A percentile compares a stretch with the other conserved stretches of the same genome.
Evolutionary conservation across 2,888 invertebrate species (phyloP).

Genomic region (Coronaproctus castanopsis): DNA sequence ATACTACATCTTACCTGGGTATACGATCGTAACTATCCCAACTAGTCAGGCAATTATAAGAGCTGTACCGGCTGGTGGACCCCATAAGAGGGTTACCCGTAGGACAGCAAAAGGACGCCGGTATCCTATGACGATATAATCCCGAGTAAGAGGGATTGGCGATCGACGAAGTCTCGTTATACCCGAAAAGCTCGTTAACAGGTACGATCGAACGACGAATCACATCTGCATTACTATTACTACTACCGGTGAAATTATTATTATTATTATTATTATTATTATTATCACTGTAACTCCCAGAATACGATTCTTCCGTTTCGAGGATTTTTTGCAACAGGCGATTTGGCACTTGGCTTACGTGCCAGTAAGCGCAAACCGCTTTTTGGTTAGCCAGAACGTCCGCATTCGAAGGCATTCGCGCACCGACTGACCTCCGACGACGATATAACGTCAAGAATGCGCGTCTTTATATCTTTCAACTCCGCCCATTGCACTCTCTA

Average conservation of each 20-base stretch:
- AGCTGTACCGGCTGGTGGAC: conserved; percentile 57
- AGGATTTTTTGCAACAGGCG: not conserved
- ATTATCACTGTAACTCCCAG: too few species aligned
- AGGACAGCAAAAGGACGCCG: conserved; percentile 6
- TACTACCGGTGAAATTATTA: too few species aligned
- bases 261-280: too few species aligned
- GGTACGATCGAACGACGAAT: not conserved
- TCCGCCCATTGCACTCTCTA: not conserved
- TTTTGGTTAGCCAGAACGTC: not conserved
- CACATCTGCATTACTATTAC: too few species aligned
- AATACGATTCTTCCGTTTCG: not conserved
- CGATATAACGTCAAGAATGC: conserved; percentile 23
- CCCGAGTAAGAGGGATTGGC: not conserved
- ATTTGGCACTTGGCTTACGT: conserved; percentile 4
- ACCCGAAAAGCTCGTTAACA: not conserved
- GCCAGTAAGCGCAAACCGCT: not conserved
- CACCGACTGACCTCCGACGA: not conserved
- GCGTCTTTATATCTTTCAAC: conserved; percentile 2
- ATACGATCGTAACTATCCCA: conserved; percentile 83
- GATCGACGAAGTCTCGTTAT: not conserved
- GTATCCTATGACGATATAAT: not conserved
- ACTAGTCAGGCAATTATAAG: conserved; percentile 70
- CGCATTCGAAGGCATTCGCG: not conserved
- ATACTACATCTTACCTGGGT: conserved; percentile 43
- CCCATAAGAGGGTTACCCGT: conserved; percentile 15